Conservation (phyloP, 2,113 vertebrate genomes). For the Elephantulus edwardii region DNA sequence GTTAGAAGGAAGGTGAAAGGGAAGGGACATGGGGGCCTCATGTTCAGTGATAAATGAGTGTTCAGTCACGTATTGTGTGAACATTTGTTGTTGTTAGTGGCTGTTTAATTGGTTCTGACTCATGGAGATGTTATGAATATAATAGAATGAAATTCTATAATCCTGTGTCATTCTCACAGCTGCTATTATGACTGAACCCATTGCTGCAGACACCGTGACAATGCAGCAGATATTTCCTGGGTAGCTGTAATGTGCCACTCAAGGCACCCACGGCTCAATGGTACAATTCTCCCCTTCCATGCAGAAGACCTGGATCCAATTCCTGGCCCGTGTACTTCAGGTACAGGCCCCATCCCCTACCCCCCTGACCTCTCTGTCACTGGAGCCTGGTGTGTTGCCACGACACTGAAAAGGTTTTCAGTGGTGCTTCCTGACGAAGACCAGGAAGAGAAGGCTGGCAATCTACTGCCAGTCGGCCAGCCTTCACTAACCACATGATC, state of each 20-base stretch:
- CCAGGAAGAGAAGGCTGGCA: not conserved
- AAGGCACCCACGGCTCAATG: not conserved
- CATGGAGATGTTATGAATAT: not conserved
- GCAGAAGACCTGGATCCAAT: not conserved
- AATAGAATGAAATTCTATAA: not conserved
- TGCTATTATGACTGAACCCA: not conserved
- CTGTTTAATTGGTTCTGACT: not conserved
- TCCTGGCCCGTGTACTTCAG: not conserved
- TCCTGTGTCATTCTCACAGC: not conserved
- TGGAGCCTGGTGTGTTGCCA: not conserved
- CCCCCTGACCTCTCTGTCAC: not conserved
- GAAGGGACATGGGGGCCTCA: not conserved
- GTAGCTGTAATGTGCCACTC: not conserved
- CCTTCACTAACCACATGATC: not conserved
- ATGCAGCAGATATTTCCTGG: not conserved
- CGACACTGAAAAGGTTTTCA: not conserved
- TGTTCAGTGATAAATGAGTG: not conserved
- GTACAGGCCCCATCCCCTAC: not conserved
- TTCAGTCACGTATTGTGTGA: not conserved
- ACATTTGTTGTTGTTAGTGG: not conserved
- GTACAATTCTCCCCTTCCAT: not conserved
- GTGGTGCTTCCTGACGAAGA: not conserved
- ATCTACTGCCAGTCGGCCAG: not conserved
- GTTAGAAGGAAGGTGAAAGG: not conserved
- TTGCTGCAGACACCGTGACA: not conserved